These are phyloP conservation scores for Mus pahari DNA, from an alignment of 2,113 vertebrate species.

Conservation along the genomic window DNA sequence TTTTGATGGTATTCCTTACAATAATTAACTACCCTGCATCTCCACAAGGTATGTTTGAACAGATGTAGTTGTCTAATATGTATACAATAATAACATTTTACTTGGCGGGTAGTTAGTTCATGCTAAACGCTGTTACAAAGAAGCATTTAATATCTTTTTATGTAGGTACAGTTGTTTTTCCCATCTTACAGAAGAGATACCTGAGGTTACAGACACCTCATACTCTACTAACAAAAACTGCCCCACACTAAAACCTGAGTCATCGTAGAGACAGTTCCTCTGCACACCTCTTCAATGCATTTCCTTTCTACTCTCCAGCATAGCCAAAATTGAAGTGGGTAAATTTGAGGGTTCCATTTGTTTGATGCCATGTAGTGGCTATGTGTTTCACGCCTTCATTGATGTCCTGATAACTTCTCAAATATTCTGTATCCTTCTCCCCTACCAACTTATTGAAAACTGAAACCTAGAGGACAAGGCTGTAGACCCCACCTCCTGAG, in stretches of 20 bases:
- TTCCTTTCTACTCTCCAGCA: neutral
- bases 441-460: neutral
- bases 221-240: neutral
- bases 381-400: neutral
- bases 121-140: neutral
- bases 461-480: neutral
- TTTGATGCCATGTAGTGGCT: neutral
- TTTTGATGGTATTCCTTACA: slow-evolving; percentile 5
- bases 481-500: neutral
- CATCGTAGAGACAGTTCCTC: neutral
- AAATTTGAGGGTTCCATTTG: neutral
- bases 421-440: neutral
- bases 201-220: neutral
- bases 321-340: neutral
- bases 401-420: neutral
- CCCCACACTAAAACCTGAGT: neutral
- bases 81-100: neutral
- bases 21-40: neutral
- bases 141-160: neutral
- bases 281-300: neutral
- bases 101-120: neutral
- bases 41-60: neutral
- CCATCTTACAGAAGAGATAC: neutral
- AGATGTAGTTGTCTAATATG: neutral
- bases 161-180: neutral